A percentile compares a stretch with the other conserved stretches of the same genome.
Conservation (phyloP, 2,113 vertebrate genomes). For the Patagioenas fasciata region DNA sequence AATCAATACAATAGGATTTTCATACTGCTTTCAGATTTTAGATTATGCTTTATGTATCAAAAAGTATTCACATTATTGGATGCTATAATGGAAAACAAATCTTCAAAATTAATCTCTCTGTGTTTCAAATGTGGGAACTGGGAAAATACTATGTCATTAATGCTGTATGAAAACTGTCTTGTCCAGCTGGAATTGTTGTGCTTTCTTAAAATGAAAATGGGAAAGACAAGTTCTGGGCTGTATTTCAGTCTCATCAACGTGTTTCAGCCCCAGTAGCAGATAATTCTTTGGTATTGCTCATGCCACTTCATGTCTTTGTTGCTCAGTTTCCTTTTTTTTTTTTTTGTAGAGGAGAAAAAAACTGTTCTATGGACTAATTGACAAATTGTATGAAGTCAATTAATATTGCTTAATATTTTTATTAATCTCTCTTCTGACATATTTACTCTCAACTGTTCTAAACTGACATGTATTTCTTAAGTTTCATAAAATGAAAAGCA, state of each 20-base stretch:
- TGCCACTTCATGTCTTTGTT: background rate
- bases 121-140: background rate
- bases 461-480: background rate
- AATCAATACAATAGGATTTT: background rate
- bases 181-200: background rate
- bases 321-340: background rate
- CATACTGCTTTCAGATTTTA: background rate
- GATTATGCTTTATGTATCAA: background rate
- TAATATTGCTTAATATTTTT: background rate
- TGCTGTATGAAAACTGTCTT: background rate
- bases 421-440: background rate
- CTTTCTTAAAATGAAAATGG: background rate
- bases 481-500: background rate
- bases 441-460: background rate
- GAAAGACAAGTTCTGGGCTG: background rate
- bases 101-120: background rate
- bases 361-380: background rate
- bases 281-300: background rate
- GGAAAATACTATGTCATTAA: background rate
- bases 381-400: background rate
- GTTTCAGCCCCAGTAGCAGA: background rate
- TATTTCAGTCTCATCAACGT: background rate
- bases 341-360: background rate
- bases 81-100: background rate
- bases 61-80: background rate